Evolutionary conservation across 2,888 invertebrate genomes (phyloP).

Genomic region (Agriopis aurantiaria): DNA sequence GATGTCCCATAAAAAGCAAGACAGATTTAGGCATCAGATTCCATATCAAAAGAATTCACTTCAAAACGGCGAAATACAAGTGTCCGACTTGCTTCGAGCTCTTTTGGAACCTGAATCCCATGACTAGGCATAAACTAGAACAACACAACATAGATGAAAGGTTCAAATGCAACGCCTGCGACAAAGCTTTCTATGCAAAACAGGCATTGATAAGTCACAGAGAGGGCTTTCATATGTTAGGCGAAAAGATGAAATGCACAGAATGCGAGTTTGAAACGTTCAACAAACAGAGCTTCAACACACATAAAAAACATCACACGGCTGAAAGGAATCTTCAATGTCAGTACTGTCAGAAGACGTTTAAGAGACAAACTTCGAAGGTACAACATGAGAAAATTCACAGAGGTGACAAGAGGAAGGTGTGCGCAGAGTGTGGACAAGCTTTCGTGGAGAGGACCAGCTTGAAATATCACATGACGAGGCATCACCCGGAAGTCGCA

Average conservation of each 20-base stretch:
- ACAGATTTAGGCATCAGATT: background rate
- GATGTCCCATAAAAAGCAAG: background rate
- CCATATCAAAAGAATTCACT: background rate
- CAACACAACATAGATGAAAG: conserved; percentile 70
- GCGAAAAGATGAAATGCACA: conserved; percentile 67
- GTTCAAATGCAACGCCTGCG: conserved; percentile 73
- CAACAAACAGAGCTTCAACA: conserved; percentile 58
- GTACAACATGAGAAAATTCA: conserved; percentile 72
- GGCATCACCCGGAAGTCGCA: conserved; percentile 73
- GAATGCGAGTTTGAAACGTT: conserved; percentile 72
- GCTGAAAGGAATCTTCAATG: conserved; percentile 75
- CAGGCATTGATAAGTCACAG: conserved; percentile 65
- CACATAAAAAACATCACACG: conserved; percentile 73
- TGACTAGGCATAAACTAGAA: conserved; percentile 60
- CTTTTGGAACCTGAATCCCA: background rate
- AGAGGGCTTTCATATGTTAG: conserved; percentile 74
- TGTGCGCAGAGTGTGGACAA: conserved; percentile 70
- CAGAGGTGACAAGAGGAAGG: conserved; percentile 71
- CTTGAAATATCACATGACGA: conserved; percentile 77
- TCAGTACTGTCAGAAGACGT: conserved; percentile 74
- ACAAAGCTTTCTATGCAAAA: conserved; percentile 65
- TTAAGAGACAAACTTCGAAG: conserved; percentile 63
- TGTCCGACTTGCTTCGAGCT: conserved; percentile 2
- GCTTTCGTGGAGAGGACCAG: conserved; percentile 80
- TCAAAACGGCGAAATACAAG: background rate